Percentiles rank a stretch among this genome's conserved stretches.
Conservation (phyloP, 1,140 invertebrate genomes). For the Heterodera carotae region DNA sequence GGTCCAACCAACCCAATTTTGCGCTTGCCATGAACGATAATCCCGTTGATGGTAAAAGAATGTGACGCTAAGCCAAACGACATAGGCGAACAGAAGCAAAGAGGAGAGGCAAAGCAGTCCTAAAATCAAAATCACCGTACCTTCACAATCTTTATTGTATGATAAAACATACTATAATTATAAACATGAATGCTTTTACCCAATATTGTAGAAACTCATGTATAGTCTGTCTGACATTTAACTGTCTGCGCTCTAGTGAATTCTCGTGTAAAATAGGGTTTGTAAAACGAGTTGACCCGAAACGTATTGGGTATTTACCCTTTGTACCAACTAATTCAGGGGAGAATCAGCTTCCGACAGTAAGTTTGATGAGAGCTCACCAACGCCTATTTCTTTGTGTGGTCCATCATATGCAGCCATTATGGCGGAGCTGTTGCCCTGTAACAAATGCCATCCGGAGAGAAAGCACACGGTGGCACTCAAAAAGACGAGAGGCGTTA, state of each 20-base stretch:
- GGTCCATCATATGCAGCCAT: conserved; percentile 11
- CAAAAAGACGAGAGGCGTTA: conserved; percentile 35
- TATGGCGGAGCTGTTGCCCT: not conserved
- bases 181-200: too few species aligned
- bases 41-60: conserved; percentile 15
- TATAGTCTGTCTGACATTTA: too few species aligned
- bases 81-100: conserved; percentile 21
- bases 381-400: conserved; percentile 19
- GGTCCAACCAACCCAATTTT: conserved; percentile 8
- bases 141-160: not conserved
- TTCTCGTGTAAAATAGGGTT: too few species aligned
- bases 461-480: conserved; percentile 21
- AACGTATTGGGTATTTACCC: too few species aligned
- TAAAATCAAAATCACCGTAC: conserved; percentile 9
- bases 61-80: conserved; percentile 26
- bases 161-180: too few species aligned
- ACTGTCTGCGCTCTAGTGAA: too few species aligned
- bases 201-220: too few species aligned
- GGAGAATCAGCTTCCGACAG: too few species aligned
- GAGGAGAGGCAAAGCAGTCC: conserved; percentile 23
- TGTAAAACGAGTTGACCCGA: too few species aligned
- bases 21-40: conserved; percentile 19
- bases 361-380: not conserved
- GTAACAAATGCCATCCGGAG: conserved; percentile 21
- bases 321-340: too few species aligned